These are phyloP conservation scores for Pangasianodon gigas DNA, from an alignment of 2,113 vertebrate species.

Conservation along the genomic window DNA sequence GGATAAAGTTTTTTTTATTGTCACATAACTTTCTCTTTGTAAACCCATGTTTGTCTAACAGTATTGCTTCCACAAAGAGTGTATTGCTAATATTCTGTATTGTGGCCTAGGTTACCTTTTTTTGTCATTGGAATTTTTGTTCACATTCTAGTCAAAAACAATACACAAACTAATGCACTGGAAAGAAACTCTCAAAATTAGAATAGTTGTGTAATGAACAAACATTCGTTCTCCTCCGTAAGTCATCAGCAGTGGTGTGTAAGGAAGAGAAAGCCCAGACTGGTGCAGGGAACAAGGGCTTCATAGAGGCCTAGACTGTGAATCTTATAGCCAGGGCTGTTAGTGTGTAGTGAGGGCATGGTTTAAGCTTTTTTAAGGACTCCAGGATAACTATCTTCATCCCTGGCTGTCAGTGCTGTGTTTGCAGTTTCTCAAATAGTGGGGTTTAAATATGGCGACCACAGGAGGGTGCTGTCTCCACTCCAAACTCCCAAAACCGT, in stretches of 20 bases:
- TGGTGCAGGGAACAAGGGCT: background rate
- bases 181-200: background rate
- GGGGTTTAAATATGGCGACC: background rate
- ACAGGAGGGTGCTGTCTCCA: slow-evolving; percentile 41
- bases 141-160: background rate
- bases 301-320: background rate
- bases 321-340: background rate
- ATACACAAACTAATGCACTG: background rate
- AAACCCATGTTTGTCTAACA: background rate
- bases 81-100: background rate
- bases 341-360: no score
- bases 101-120: background rate
- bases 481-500: background rate
- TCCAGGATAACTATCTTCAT: background rate
- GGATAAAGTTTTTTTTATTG: background rate
- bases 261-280: background rate
- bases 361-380: background rate
- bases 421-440: background rate
- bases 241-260: background rate
- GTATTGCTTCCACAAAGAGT: background rate
- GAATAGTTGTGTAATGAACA: background rate
- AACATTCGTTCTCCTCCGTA: background rate
- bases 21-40: background rate
- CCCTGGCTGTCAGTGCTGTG: background rate
- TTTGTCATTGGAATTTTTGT: background rate